Percentiles rank a stretch among this genome's conserved stretches.
These are phyloP conservation scores for Metalampra italica DNA, from an alignment of 2,888 invertebrate genomes.

Conservation along the genomic window DNA sequence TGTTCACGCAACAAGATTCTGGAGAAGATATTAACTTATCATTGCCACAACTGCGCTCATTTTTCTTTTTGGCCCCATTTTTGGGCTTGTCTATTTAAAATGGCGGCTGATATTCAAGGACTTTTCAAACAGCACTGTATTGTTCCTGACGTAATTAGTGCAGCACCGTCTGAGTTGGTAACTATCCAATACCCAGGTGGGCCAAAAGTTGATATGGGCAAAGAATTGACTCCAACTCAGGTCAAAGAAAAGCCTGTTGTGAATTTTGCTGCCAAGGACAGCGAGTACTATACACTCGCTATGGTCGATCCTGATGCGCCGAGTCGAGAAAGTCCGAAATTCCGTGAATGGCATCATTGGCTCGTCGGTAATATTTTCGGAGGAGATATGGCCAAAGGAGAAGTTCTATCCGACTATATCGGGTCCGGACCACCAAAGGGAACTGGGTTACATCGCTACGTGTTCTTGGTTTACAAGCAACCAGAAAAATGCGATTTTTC, in stretches of 20 bases:
- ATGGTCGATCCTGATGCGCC: conserved; percentile 88
- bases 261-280: conserved; percentile 79
- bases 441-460: conserved; percentile 85
- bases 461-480: conserved; percentile 82
- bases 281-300: conserved; percentile 80
- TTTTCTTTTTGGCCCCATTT: no score
- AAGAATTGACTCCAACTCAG: conserved; percentile 83
- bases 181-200: conserved; percentile 74
- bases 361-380: conserved; percentile 86
- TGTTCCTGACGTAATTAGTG: conserved; percentile 83
- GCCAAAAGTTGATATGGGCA: conserved; percentile 77
- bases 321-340: conserved; percentile 82
- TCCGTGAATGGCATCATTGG: conserved; percentile 89
- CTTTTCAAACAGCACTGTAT: conserved; percentile 73
- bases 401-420: conserved; percentile 81
- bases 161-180: conserved; percentile 71
- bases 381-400: conserved; percentile 79
- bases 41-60: no score
- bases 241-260: conserved; percentile 84
- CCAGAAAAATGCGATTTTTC: conserved; percentile 64
- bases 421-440: conserved; percentile 84
- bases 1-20: no score
- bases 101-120: conserved; percentile 46
- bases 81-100: no score
- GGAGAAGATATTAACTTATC: no score